Evolutionary conservation across 2,888 invertebrate species (phyloP), one percentile per base, ranked within the genome.

Genomic region (Nomada ruficornis): DNA sequence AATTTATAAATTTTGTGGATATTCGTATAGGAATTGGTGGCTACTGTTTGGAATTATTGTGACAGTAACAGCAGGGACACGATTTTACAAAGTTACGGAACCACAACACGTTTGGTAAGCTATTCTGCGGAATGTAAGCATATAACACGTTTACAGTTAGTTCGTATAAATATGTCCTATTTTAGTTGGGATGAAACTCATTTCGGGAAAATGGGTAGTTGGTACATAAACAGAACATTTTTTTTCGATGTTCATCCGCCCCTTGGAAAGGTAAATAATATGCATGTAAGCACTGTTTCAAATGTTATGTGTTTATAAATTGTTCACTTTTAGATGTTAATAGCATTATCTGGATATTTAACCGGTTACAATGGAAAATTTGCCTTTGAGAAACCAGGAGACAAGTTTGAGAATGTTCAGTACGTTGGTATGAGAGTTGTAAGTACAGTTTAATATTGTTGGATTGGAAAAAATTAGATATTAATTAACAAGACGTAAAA

Each of bases 181-280:
- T 95, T 90, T 92, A 98, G 98, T 93, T 98, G 98, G 98, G 99
- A 99, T 95, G 99, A 99, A 95, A 99, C 99, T 44, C 99, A 99
- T 95, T 99, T 99, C 95, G 99, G 99, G 0, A 99, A 99, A 95
- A 99, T 99, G 98, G 98, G 98, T 0, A 98, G 98, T 92, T 99
- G 98, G 98, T 99, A 99, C 92, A 98, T 99, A 85, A 99, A 99
- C 91, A 95, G 98, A 88, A 98, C 98, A 76, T 99, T 99, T 94
- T 99, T 99, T 94, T 99, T 99, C 94, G 99, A 99, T 95, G 99
- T 99, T 1, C 99, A 99, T 95, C 99, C 99, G 78, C 99, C 99
- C 26, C 95, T 99, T 70, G 99, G 99, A 90, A 99, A 99, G 96
- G 98, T 98, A 95, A 83, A 55, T 77, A 18, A 36, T 29, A 55